Base-by-base conservation (phyloP, 2,797 vertebrate genomes). In the Tokudaia muenninki region DNA sequence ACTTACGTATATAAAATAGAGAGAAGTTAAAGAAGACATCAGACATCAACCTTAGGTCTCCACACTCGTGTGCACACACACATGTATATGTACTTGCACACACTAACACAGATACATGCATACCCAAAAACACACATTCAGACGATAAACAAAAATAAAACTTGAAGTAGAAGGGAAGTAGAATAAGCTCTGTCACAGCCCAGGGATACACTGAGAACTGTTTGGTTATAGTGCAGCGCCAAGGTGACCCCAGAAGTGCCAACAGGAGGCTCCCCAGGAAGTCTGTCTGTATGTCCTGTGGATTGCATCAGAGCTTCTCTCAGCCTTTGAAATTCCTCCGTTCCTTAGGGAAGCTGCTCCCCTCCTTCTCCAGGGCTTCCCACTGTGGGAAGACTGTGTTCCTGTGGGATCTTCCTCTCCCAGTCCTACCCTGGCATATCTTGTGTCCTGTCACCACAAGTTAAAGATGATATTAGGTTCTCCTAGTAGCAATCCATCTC, bases 401-500 rank as follows among this genome's bases (percentile, higher is more conserved):
- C 96, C 59, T 75, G 67, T 86, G 82, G 78, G 59, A 9, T 88
- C 92, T 63, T 44, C 37, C 37, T 34, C n/a, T 44, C 3, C 31
- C 0, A 0, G 34, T 74, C 50, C 50, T 31, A 41, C 79, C 83
- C 16, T 26, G 96, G 93, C 70, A 22, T 97, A 77, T 84, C 70
- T 75, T 44, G 26, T n/a, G 47, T 97, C 92, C 21, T 86, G 59
- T 97, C 97, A 92, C 96, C 96, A 13, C 97, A 97, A 12, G 94
- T 97, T 92, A 92, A 97, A 94, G 97, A 94, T 98, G 98, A 95
- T 26, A 96, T 67, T 97, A 95, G 97, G 97, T 97, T 98, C 98
- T 98, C 79, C 50, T 97, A 92, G 94, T 98, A 98, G 97, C 98
- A 97, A 98, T 90, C 96, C 65, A 55, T 94, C 98, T 92, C 13